Conservation (phyloP, 2,888 invertebrate species). For the Polydrusus tereticollis region DNA sequence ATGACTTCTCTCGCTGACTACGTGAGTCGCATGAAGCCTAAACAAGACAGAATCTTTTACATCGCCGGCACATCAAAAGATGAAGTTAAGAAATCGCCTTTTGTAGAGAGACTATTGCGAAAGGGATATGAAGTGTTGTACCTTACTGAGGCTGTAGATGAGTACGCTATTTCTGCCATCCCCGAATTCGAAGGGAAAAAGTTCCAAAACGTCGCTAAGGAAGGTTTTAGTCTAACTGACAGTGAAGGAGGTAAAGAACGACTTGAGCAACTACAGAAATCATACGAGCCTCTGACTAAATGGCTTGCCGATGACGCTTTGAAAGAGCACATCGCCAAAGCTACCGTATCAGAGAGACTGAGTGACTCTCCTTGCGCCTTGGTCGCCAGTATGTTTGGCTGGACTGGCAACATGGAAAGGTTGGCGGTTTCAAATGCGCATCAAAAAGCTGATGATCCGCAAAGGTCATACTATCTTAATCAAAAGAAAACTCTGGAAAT, state of each 20-base stretch:
- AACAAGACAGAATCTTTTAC: conserved; percentile 96
- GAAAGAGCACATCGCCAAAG: conserved; percentile 83
- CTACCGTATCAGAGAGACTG: conserved; percentile 88
- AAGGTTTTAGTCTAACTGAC: conserved; percentile 91
- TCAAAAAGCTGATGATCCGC: conserved; percentile 93
- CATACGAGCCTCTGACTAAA: conserved; percentile 89
- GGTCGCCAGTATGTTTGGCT: conserved; percentile 96
- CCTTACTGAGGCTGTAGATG: conserved; percentile 97
- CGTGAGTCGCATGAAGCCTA: conserved; percentile 94
- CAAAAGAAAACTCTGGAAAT: conserved; percentile 98
- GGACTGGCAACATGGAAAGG: conserved; percentile 99
- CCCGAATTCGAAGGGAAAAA: conserved; percentile 99
- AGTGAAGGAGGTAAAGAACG: conserved; percentile 78
- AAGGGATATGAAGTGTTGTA: conserved; percentile 97
- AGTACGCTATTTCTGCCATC: conserved; percentile 95
- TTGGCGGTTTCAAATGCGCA: conserved; percentile 96
- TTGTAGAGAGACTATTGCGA: conserved; percentile 92
- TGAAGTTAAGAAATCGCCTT: conserved; percentile 93
- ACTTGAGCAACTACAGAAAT: conserved; percentile 80
- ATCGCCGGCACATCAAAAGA: conserved; percentile 90
- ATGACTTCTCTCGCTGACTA: conserved; percentile 89
- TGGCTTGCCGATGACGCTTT: conserved; percentile 89
- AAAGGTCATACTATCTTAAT: conserved; percentile 88
- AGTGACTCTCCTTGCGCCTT: conserved; percentile 95
- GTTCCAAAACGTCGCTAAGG: conserved; percentile 99